Conservation (phyloP, 2,113 vertebrate species). For the Oceanites oceanicus region DNA sequence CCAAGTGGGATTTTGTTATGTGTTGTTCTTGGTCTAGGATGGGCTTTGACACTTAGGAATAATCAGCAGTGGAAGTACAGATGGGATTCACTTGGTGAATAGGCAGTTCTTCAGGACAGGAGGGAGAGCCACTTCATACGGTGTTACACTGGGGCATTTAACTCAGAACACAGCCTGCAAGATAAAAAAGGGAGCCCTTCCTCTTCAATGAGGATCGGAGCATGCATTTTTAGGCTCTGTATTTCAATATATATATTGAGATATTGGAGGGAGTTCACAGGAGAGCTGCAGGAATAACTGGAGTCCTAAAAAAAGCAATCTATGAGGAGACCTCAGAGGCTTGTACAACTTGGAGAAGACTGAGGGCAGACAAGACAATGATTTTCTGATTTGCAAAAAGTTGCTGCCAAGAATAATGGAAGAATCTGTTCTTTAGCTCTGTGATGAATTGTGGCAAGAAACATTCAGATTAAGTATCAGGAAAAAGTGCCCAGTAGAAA, state of each 20-base stretch:
- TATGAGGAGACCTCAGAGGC: background rate
- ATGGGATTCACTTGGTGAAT: background rate
- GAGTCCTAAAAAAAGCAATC: background rate
- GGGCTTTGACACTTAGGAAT: background rate
- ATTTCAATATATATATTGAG: background rate
- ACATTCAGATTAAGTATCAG: background rate
- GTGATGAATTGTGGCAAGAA: background rate
- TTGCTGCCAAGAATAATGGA: background rate
- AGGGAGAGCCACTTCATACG: background rate
- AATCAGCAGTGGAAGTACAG: background rate
- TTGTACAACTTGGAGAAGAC: background rate
- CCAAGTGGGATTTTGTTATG: background rate
- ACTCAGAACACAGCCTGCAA: background rate
- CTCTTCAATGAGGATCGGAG: background rate
- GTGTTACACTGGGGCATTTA: background rate
- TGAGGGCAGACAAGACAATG: background rate
- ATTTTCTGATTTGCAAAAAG: background rate
- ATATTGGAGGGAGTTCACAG: background rate
- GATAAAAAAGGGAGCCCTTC: background rate
- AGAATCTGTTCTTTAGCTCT: background rate
- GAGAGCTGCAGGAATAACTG: background rate
- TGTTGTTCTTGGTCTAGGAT: background rate
- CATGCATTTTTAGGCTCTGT: background rate
- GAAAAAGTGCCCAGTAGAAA: background rate
- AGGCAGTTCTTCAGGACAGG: background rate